These are phyloP conservation scores for Babyrousa celebensis DNA, from an alignment of 2,797 vertebrate species.

Conservation along the genomic window DNA sequence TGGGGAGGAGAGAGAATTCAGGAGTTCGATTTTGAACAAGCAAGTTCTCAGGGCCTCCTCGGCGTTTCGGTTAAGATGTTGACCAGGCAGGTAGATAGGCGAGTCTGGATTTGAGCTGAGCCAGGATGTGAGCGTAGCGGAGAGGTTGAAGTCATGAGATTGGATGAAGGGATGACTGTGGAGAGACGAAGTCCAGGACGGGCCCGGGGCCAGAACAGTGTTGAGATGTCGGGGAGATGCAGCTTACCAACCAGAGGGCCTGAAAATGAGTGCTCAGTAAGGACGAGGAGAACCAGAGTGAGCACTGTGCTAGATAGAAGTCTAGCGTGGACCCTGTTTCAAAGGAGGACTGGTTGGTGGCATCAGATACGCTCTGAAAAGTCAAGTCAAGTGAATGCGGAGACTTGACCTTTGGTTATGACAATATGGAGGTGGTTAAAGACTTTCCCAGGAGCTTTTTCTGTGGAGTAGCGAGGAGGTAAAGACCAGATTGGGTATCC, in stretches of 20 bases:
- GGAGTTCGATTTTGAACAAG: constrained; percentile 19
- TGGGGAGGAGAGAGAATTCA: neutral
- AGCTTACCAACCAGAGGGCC: neutral
- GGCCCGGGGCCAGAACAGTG: neutral
- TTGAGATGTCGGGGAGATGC: neutral
- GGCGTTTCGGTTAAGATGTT: neutral
- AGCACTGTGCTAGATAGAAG: neutral
- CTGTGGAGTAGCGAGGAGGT: neutral
- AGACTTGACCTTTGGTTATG: neutral
- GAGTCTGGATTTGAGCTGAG: neutral
- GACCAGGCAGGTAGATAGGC: neutral
- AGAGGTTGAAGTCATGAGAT: neutral
- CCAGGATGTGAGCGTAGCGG: neutral
- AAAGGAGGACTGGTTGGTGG: neutral
- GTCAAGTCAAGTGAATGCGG: neutral
- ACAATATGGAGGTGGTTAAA: neutral
- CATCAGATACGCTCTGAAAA: neutral
- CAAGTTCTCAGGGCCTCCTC: neutral
- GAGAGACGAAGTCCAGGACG: neutral
- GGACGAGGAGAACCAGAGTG: neutral
- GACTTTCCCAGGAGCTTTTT: neutral
- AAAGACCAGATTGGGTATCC: neutral
- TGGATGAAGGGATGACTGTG: neutral
- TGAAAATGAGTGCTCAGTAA: neutral
- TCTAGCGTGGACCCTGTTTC: neutral